A percentile compares a stretch with the other conserved stretches of the same genome.
Evolutionary conservation across 1,140 invertebrate species (phyloP).

Genomic region (Leptinotarsa texana): DNA sequence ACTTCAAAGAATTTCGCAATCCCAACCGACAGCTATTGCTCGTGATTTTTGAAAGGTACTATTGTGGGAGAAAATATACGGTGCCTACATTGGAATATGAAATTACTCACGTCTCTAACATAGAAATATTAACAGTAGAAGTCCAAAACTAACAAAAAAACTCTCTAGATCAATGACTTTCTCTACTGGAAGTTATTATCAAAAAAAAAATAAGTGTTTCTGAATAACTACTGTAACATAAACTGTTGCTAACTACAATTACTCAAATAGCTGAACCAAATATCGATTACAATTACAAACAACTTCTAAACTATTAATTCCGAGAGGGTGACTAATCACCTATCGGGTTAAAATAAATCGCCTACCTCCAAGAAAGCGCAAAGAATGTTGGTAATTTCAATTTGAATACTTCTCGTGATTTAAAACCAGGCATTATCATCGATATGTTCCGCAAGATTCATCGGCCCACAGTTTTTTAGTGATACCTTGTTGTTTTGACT

Average conservation of each 20-base stretch:
- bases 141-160: no score
- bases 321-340: background rate
- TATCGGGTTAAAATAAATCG: background rate
- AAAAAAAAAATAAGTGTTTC: no score
- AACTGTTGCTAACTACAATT: no score
- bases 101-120: no score
- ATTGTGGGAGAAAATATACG: background rate
- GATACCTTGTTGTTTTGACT: background rate
- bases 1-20: background rate
- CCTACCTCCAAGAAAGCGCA: background rate
- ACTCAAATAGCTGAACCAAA: no score
- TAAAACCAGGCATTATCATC: slow-evolving; percentile 3
- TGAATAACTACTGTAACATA: no score
- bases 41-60: background rate
- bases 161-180: no score
- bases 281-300: no score
- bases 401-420: background rate
- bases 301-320: no score
- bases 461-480: background rate
- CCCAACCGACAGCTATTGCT: slow-evolving; percentile 19
- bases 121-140: no score
- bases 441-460: background rate
- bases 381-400: slow-evolving; percentile 2
- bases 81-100: no score
- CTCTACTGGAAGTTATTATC: no score